Base-by-base conservation (phyloP, 1,140 invertebrate species). In the Fopius arisanus region DNA sequence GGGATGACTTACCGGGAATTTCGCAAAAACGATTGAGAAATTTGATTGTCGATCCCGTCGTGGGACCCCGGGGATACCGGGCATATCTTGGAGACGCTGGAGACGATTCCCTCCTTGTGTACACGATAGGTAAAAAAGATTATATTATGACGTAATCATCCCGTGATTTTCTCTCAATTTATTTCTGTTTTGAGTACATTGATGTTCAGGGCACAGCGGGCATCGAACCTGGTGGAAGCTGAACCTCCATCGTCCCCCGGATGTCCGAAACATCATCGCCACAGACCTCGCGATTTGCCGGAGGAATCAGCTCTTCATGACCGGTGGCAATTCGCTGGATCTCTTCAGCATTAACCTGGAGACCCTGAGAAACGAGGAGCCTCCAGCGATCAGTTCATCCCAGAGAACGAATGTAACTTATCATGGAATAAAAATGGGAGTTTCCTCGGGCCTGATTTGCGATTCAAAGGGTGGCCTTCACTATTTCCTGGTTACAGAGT, bases 401-500 rank as follows among this genome's bases (percentile, higher is more conserved):
- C 10, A 62, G 68, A 67, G 14, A 16, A 16, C 9, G 2, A 29
- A 48, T 19, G 21, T 2, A n/a, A 71, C 62, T 7, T 80, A 78
- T 75, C 63, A 75, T 19, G 81, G 80, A 14, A 73, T 63, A 7
- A 82, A 82, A 78, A 75, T 83, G 71, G 83, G 80, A n/a, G 62
- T 70, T 26, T 83, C 81, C 9, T 72, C 74, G 0, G 83, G 81
- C 4, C 66, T 83, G 7, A 63, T 78, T 10, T 72, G 72, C 51
- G 81, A 84, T 48, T 63, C 72, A 41, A 77, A 78, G 59, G 75
- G 71, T 2, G 83, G 82, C 29, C 78, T 84, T 21, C 83, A 82
- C 19, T 83, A 84, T 67, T 84, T 84, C 72, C 73, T 84, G 76
- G 70, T 77, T 14, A 74, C 78, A 2, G 78, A 82, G 29, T 71